Conservation (phyloP, 2,113 vertebrate species). For the Hemiprocne comata region DNA sequence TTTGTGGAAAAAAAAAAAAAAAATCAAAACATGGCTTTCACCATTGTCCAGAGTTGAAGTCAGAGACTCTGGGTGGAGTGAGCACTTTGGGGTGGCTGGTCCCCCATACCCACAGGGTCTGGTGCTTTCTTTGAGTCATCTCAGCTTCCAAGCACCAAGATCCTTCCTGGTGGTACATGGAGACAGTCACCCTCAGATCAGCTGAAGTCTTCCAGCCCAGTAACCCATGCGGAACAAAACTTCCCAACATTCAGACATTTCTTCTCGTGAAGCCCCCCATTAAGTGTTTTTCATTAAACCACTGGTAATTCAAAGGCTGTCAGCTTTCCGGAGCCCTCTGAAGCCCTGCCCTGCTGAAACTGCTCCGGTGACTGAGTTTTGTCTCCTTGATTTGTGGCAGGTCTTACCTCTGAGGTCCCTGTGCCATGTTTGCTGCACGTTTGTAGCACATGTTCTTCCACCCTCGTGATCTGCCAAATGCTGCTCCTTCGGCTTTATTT, state of each 20-base stretch:
- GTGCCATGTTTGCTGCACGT: neutral
- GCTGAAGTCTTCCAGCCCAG: neutral
- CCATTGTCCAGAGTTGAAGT: neutral
- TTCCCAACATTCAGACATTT: neutral
- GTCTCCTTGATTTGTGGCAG: neutral
- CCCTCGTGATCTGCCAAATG: neutral
- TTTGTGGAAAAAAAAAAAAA: neutral
- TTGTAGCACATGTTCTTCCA: neutral
- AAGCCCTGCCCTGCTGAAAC: neutral
- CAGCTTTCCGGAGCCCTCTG: neutral
- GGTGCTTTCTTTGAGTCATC: neutral
- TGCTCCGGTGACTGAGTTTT: neutral
- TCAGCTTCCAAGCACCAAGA: neutral
- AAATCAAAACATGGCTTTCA: neutral
- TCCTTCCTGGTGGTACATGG: neutral
- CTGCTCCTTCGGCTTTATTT: neutral
- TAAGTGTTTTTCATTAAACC: neutral
- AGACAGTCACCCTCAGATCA: neutral
- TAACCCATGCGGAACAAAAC: neutral
- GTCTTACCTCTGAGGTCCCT: neutral
- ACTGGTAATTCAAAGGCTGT: neutral
- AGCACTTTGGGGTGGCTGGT: neutral
- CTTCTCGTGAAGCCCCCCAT: fast-evolving
- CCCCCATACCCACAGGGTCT: neutral
- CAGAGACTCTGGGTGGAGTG: neutral